phyloP scores from a whole-genome alignment of 2,797 vertebrate species.

The Carduelis carduelis region DNA sequence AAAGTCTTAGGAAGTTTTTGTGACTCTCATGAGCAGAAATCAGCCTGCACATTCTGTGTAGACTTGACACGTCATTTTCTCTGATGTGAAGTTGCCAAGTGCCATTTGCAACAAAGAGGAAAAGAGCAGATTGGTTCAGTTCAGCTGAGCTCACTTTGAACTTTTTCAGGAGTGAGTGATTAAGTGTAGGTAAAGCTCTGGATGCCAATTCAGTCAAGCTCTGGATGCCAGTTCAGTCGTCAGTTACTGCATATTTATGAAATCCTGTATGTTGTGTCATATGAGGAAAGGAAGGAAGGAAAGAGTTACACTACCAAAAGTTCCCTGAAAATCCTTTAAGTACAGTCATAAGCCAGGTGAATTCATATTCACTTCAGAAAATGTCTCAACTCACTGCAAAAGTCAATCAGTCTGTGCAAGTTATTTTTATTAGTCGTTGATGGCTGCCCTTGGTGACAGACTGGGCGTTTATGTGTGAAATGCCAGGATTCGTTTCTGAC shows the following conservation, averaged over 20 bases:
- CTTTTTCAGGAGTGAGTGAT: neutral
- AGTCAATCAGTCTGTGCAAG: neutral
- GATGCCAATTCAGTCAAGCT: neutral
- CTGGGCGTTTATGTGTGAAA: rapidly evolving
- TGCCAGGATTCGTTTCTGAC: neutral
- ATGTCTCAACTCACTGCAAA: neutral
- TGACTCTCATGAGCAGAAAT: neutral
- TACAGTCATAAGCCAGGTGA: neutral
- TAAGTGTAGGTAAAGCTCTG: neutral
- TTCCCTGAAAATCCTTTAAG: neutral
- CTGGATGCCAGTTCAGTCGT: neutral
- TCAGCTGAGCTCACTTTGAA: neutral
- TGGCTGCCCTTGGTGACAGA: neutral
- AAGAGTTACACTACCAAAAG: neutral
- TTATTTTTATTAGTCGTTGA: neutral
- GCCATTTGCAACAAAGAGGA: neutral
- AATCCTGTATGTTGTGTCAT: neutral
- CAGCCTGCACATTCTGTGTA: neutral
- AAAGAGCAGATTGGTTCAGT: neutral
- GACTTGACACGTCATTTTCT: neutral
- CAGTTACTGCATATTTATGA: neutral
- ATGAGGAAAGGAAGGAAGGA: neutral
- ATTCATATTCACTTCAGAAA: neutral
- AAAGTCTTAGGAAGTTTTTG: neutral
- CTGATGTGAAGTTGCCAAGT: neutral